A percentile compares a stretch with the other conserved stretches of the same genome.
Conservation (phyloP, 1,140 invertebrate genomes). For the Drosophila repletoides region DNA sequence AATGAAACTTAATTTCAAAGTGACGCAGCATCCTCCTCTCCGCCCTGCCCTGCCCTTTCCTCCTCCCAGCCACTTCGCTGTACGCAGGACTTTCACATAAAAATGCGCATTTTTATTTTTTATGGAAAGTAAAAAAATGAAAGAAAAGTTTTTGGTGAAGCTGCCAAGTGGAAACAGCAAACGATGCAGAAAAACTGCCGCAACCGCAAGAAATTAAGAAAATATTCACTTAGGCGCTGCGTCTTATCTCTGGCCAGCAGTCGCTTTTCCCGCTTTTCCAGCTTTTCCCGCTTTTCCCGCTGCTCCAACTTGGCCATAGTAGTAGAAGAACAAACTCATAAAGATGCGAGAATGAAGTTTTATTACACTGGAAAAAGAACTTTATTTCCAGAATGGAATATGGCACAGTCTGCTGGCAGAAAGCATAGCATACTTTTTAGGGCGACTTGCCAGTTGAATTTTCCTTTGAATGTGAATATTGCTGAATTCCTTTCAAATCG, state of each 20-base stretch:
- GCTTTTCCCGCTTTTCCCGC: too few species aligned
- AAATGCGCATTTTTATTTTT: conserved; percentile 55
- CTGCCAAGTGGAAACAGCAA: conserved; percentile 35
- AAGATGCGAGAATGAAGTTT: too few species aligned
- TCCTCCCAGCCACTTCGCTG: too few species aligned
- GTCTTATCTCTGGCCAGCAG: conserved; percentile 51
- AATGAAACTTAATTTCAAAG: conserved; percentile 42
- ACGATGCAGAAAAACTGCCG: conserved; percentile 60
- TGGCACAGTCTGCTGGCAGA: too few species aligned
- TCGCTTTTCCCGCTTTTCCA: too few species aligned
- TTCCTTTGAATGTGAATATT: not conserved
- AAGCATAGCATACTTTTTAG: too few species aligned
- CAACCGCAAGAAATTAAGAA: conserved; percentile 60
- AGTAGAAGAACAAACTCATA: too few species aligned
- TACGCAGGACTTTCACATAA: conserved; percentile 15
- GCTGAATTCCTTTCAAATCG: too few species aligned
- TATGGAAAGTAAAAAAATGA: too few species aligned
- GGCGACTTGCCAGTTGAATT: not conserved
- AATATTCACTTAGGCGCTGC: conserved; percentile 60
- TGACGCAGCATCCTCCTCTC: conserved; percentile 7
- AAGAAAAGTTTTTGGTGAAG: conserved; percentile 42
- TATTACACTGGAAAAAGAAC: too few species aligned
- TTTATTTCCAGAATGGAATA: too few species aligned
- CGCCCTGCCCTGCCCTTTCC: not conserved
- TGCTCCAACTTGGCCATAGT: conserved; percentile 17